Percentiles rank a stretch among this genome's conserved stretches.
These are phyloP conservation scores for Calypte anna DNA, from an alignment of 2,113 vertebrate species.

Conservation along the genomic window DNA sequence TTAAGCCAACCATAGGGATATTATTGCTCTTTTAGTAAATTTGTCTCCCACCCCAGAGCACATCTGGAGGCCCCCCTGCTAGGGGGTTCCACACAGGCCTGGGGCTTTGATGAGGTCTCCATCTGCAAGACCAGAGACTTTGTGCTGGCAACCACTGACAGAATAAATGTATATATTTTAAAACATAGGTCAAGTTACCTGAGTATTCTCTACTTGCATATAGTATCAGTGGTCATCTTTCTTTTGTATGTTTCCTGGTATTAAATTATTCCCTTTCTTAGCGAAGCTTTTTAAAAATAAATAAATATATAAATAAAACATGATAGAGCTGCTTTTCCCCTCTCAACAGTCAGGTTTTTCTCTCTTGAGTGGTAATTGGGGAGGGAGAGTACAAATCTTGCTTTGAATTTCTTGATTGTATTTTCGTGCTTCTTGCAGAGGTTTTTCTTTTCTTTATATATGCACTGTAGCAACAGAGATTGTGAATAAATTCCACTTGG, in stretches of 20 bases:
- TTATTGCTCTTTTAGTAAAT: background rate
- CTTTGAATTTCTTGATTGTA: conserved; percentile 59
- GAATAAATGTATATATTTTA: conserved; percentile 24
- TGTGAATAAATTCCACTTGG: background rate
- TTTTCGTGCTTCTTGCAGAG: background rate
- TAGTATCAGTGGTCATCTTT: conserved; percentile 58
- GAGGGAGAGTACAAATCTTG: conserved; percentile 17
- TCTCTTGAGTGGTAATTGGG: conserved; percentile 50
- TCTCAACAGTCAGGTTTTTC: conserved; percentile 62
- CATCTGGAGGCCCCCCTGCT: background rate
- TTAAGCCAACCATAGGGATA: background rate
- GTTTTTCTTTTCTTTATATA: background rate
- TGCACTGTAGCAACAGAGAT: background rate
- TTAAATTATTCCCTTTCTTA: conserved; percentile 71
- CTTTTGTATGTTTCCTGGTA: conserved; percentile 47
- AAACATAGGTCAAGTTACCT: conserved; percentile 50
- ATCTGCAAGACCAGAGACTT: conserved; percentile 10
- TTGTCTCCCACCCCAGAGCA: background rate
- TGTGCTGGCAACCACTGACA: background rate
- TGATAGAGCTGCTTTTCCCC: conserved; percentile 57
- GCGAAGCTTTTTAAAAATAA: conserved; percentile 67
- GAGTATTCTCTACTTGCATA: conserved; percentile 42
- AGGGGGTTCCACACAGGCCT: background rate
- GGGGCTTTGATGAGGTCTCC: background rate
- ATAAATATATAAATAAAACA: conserved; percentile 74